Conservation (phyloP, 2,888 invertebrate genomes). For the Drosophila mayaguana region DNA sequence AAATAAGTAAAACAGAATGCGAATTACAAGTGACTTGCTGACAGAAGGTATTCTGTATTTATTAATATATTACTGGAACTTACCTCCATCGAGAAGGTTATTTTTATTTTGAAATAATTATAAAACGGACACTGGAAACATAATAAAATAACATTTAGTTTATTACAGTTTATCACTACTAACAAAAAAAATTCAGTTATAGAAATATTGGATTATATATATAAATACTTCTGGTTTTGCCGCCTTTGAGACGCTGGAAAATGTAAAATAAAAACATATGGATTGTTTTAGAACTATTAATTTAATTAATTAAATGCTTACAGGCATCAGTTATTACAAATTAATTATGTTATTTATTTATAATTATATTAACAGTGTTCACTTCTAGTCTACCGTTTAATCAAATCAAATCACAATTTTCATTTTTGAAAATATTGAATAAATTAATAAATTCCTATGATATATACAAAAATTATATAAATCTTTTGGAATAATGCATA, state of each 20-base stretch:
- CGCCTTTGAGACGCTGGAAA: background rate
- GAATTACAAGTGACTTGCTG: too few species aligned
- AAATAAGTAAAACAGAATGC: too few species aligned
- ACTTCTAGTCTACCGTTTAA: background rate
- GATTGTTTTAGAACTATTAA: constrained; percentile 1
- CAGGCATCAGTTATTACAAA: background rate
- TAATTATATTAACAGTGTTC: background rate
- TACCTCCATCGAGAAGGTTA: too few species aligned
- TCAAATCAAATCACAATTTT: background rate
- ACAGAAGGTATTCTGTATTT: too few species aligned
- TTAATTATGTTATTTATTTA: background rate
- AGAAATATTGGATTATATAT: too few species aligned
- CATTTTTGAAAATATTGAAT: background rate
- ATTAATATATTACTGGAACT: too few species aligned
- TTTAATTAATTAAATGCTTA: background rate
- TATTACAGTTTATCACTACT: too few species aligned
- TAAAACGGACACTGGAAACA: too few species aligned
- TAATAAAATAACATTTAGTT: too few species aligned
- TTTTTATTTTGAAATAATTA: too few species aligned
- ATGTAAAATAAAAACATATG: background rate
- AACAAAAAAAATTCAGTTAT: too few species aligned
- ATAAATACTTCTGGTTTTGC: too few species aligned
- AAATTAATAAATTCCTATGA: background rate
- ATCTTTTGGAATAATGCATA: background rate
- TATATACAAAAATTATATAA: background rate